Evolutionary conservation across 2,797 vertebrate species (phyloP), one percentile per base, ranked within the genome.

Genomic region (Gila robusta): DNA sequence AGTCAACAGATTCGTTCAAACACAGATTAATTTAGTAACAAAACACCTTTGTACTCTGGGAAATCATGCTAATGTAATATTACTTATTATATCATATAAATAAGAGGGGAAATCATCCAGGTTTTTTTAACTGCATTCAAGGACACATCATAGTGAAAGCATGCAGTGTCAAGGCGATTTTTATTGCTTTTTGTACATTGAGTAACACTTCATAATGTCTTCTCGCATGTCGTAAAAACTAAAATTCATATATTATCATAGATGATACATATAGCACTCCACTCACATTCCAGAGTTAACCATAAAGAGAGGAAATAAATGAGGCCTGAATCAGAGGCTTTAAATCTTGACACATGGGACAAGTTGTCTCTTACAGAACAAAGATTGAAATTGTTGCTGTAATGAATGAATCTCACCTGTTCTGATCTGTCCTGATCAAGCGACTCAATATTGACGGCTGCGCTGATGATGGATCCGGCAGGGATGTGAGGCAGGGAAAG

Each of bases 361-460:
- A 44, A 47, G 4, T 4, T 16, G 12, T 47, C 12, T 72, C 0
- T 54, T 19, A 32, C 8, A 3, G 19, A 28, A 3, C 39, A 3
- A 52, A 62, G 64, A 10, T 84, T 41, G 10, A 6, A 19, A 2
- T n/a, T 35, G 7, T 23, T 44, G 12, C 14, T 23, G 26, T 54
- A 49, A 49, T 49, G 47, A 19, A 44, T 59, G 14, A 6, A 32
- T 62, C 88, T 76, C 52, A 96, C 95, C 66, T 39, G 91, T 14
- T 84, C 67, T n/a, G 91, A 93, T 71, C 72, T 85, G 70, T 67
- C 3, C 5, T 76, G 88, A 1, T 90, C 79, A 62, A 93, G 73
- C 28, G 94, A 93, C 32, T 88, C 89, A 1, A 90, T 89, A 2
- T 93, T 91, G 47, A 95, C 93, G 0, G 90, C 89, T 82, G 95